Evolutionary conservation across 2,888 invertebrate species (phyloP), one percentile per base, ranked within the genome.

Genomic region (Apotomis capreana): DNA sequence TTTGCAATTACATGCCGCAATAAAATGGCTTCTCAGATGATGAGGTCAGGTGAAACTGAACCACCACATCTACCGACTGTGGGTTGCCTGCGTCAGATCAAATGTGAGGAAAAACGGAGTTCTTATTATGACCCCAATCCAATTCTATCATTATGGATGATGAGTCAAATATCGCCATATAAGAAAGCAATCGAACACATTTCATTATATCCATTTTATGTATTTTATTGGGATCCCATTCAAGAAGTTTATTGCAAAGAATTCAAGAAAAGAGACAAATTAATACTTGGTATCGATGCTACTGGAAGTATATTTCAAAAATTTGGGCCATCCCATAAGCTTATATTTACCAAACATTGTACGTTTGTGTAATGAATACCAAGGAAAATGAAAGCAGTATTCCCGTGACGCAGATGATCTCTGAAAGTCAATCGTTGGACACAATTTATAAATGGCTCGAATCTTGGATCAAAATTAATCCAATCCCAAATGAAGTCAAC

Each of bases 241-340:
- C 75, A 76, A 74, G 75, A 75, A 65, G 37, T 64, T 63, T 76
- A 68, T 67, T 75, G 62, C 70, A 75, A 76, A 74, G 64, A 75
- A 69, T 70, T 64, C 61, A 69, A 67, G 51, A 76, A 74, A 76
- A 0, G 49, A 61, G 72, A 46, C 46, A 75, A 69, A 59, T 68
- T 72, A 15, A 68, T 74, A 64, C 26, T 76, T 62, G 74, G 76
- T 74, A 60, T 74, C 44, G 75, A 75, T 51, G 76, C 76, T 54
- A 75, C 75, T 15, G 76, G 75, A 4, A 40, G 40, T 40, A 40
- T 40, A 40, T 40, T 40, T 40, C 3, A 40, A 40, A 5, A 40
- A 40, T 54, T 40, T 40, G 40, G 40, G 40, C 40, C 40, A 40
- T 40, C 40, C 40, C 40, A 40, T 40, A 40, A 40, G 40, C 40